Evolutionary conservation across 2,113 vertebrate genomes (phyloP).

Genomic region (Carollia perspicillata): DNA sequence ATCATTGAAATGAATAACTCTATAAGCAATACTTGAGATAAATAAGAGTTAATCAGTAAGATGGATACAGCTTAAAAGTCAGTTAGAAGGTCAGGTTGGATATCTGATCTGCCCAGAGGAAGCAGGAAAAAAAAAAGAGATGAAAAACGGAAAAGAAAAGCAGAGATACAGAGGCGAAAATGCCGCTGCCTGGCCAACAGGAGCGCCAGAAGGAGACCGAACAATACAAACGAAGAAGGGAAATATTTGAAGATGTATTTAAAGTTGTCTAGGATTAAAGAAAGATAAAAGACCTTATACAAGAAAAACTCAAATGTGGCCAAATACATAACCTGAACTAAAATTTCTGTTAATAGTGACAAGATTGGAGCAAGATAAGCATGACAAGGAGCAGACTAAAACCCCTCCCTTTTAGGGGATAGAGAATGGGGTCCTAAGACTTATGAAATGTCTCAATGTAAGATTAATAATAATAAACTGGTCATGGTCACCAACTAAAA

Average conservation of each 20-base stretch:
- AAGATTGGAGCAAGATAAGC: neutral
- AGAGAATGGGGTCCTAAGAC: neutral
- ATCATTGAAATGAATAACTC: neutral
- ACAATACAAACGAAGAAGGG: neutral
- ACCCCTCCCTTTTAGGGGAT: neutral
- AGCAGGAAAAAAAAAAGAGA: neutral
- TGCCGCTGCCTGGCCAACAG: neutral
- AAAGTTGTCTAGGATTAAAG: neutral
- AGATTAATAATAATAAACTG: neutral
- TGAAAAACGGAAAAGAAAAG: neutral
- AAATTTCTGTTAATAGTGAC: neutral
- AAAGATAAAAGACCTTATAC: neutral
- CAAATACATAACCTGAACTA: neutral
- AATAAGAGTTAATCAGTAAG: neutral
- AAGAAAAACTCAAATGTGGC: neutral
- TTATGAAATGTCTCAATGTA: neutral
- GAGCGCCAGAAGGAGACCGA: neutral
- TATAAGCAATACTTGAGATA: neutral
- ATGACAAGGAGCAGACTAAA: neutral
- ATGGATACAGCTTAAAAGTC: neutral
- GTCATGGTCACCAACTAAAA: neutral
- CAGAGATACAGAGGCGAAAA: neutral
- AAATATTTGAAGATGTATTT: neutral
- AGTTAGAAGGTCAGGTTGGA: neutral
- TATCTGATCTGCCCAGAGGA: neutral